Conservation (phyloP, 2,113 vertebrate species). For the Irena cyanogastra region DNA sequence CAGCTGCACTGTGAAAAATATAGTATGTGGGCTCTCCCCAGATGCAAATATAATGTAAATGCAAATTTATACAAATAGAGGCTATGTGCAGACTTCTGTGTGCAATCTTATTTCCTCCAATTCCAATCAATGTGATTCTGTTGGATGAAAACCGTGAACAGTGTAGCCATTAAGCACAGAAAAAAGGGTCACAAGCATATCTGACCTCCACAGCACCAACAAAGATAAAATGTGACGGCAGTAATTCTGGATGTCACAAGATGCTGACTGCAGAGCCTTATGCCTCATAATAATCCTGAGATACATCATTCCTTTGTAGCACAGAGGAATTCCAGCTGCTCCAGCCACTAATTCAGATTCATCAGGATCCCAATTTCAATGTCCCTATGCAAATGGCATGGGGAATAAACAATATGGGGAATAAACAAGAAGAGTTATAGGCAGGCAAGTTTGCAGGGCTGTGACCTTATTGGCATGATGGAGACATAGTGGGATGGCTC, state of each 20-base stretch:
- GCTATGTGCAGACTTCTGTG: background rate
- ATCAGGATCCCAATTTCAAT: background rate
- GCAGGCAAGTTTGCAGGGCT: accelerated
- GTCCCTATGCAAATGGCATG: background rate
- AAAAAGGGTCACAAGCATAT: background rate
- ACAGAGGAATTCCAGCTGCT: background rate
- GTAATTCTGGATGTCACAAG: background rate
- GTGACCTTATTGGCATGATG: background rate
- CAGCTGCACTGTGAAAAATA: constrained; percentile 22
- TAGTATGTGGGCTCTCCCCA: background rate
- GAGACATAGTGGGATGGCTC: background rate
- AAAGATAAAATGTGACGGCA: background rate
- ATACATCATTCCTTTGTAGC: background rate
- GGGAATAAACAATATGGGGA: background rate
- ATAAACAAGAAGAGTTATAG: background rate
- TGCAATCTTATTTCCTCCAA: background rate
- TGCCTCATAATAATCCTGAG: background rate
- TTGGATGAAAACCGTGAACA: background rate
- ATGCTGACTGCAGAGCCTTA: background rate
- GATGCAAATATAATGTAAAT: constrained; percentile 19
- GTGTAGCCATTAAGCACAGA: background rate
- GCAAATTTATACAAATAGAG: background rate
- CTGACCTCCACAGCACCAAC: background rate
- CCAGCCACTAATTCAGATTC: background rate
- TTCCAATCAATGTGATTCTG: constrained; percentile 5